Evolutionary conservation across 2,888 invertebrate species (phyloP), one percentile per base, ranked within the genome.

Genomic region (Agonopterix arenella): DNA sequence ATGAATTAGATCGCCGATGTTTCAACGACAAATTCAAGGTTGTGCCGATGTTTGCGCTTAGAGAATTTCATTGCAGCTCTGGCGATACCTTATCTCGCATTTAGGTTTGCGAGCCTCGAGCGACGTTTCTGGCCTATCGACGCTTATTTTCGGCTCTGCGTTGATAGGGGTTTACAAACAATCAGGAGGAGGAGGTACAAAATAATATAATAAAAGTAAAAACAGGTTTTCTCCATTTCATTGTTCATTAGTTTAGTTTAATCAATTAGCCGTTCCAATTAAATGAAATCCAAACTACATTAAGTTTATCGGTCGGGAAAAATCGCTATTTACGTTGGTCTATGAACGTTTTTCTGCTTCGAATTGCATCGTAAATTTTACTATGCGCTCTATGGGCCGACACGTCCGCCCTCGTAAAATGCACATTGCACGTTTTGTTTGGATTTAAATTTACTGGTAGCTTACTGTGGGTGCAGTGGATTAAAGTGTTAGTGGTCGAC

Each of bases 291-390:
- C 40, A 40, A 40, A 3, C 40, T 4, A 40, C 40, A 40, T n/a
- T 40, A 40, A 40, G 10, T 70, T 75, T 71, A 73, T 69, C 53
- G 68, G 57, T 57, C 67, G 59, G 63, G 28, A 62, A 68, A 68
- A 45, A 64, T 62, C 60, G 52, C 54, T 62, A 54, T 66, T 60
- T 62, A 62, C 63, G 63, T 65, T 58, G 53, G 55, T 52, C 48
- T 53, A 58, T 11, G 43, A 11, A n/a, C 13, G n/a, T 53, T 66
- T 70, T 66, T 64, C 62, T 60, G 54, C 55, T 56, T 54, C 47
- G 46, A 52, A 56, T 55, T 57, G 62, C 62, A 62, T 66, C 76
- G 64, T 78, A 76, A 75, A 76, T 77, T 74, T 65, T 61, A 64
- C 47, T 49, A 52, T 52, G 46, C 45, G 45, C 45, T 45, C 46